Evolutionary conservation across 2,113 vertebrate species (phyloP).

Genomic region (Pelvicachromis taeniatus): DNA sequence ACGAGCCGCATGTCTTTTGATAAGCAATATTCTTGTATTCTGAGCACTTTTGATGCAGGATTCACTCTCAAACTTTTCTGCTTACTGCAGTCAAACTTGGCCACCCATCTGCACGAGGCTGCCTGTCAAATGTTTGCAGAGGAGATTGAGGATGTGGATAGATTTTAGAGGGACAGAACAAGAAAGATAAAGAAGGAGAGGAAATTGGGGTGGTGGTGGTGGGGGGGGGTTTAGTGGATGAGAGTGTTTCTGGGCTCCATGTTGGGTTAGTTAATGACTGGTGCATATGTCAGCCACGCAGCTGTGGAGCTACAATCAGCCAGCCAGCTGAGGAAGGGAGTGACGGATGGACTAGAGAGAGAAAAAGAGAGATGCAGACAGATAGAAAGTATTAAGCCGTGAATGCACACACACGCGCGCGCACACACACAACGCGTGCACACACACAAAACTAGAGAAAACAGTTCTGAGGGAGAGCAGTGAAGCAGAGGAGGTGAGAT

Average conservation of each 20-base stretch:
- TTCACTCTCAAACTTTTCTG: not conserved
- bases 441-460: not conserved
- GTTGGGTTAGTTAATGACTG: slow-evolving; percentile 67
- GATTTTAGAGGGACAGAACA: not conserved
- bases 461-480: slow-evolving; percentile 8
- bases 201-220: slow-evolving; percentile 5
- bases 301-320: slow-evolving; percentile 54
- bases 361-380: slow-evolving; percentile 1
- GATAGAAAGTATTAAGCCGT: slow-evolving; percentile 35
- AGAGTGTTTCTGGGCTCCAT: slow-evolving; percentile 52
- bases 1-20: not conserved
- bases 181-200: slow-evolving; percentile 11
- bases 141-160: not conserved
- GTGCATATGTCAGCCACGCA: slow-evolving; percentile 61
- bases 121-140: not conserved
- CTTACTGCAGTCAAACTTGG: slow-evolving; percentile 10
- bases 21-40: not conserved
- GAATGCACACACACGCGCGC: not conserved
- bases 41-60: not conserved
- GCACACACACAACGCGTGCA: not conserved
- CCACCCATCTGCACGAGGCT: not conserved
- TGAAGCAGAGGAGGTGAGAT: slow-evolving; percentile 45
- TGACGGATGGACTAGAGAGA: not conserved
- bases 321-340: slow-evolving; percentile 50
- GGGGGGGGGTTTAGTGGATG: slow-evolving; percentile 41